phyloP scores from a whole-genome alignment of 35 echinoderm and acorn worm species.

The Ophioderma brevispina region DNA sequence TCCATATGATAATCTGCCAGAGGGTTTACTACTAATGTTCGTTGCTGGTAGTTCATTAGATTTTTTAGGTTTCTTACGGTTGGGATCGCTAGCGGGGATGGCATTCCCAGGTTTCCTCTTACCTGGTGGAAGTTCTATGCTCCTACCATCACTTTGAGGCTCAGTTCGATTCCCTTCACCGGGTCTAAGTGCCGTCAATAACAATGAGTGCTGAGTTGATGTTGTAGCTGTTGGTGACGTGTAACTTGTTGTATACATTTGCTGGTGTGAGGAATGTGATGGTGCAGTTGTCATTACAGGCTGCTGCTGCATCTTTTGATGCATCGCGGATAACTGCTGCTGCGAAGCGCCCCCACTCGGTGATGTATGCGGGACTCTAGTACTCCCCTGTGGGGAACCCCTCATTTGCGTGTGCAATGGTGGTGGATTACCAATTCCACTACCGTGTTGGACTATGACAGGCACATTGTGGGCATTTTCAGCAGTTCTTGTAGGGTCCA shows the following conservation, averaged over 20 bases:
- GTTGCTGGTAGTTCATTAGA: neutral
- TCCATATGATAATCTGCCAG: neutral
- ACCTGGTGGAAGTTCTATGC: neutral
- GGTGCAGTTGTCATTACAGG: neutral
- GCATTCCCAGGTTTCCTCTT: conserved; percentile 68
- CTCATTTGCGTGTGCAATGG: conserved; percentile 50
- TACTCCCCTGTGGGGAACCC: neutral
- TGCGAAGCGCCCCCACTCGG: conserved; percentile 84
- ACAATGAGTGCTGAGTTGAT: conserved; percentile 72
- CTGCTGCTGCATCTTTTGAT: conserved; percentile 15
- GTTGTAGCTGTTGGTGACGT: conserved; percentile 22
- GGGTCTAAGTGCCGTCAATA: conserved; percentile 89
- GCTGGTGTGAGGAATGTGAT: neutral
- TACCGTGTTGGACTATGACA: conserved; percentile 65
- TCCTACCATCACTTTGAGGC: neutral
- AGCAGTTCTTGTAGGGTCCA: neutral
- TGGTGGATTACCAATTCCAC: conserved; percentile 57
- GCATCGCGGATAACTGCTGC: conserved; percentile 73
- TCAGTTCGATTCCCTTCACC: conserved; percentile 18
- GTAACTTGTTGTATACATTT: conserved; percentile 17
- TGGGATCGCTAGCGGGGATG: neutral
- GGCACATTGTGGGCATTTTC: conserved; percentile 65
- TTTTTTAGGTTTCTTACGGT: conserved; percentile 13
- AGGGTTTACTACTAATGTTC: neutral
- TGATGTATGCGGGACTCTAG: conserved; percentile 64